Base-by-base conservation (phyloP, 2,113 vertebrate genomes). In the Martes martes region DNA sequence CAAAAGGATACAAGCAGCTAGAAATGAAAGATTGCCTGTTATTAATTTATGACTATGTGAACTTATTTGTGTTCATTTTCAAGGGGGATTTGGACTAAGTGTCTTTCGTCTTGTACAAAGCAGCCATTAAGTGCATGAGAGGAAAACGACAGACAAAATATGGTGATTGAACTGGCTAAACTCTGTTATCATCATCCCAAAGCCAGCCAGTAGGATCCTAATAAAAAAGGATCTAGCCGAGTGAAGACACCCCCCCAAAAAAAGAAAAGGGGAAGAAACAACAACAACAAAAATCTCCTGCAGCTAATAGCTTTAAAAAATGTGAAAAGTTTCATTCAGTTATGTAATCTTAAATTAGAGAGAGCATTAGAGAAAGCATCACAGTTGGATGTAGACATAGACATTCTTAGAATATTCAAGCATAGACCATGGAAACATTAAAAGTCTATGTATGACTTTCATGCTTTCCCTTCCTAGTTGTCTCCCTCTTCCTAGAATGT, bases 161-260 rank as follows among this genome's bases (percentile, higher is more conserved):
- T 89, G 85, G 65, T 96, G 97, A 98, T 83, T 98, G 97, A 97
- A 95, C 95, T 79, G 79, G 94, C 94, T 74, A 92, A 89, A 7
- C 4, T 92, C 65, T 89, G 93, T 76, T 50, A 0, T 50, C 36
- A 59, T 89, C 92, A 86, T 95, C 39, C 7, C 0, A 19, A 18
- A 88, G 52, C 24, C 87, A 50, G 92, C 94, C 98, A 96, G 33
- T 69, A 15, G 7, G 24, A 93, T 83, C 81, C 45, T 23, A 93
- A 88, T 96, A 97, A 95, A 96, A 92, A 98, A 96, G 93, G 9
- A 94, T 55, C 50, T 0, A 11, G 2, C 26, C 6, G 89, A 96
- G 91, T 94, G 87, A 95, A 98, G 96, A 97, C 85, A 91, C 15
- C 50, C 50, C 50, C 14, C 47, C 47, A 11, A 11, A 50, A 94